A percentile compares a stretch with the other conserved stretches of the same genome.
Evolutionary conservation across 2,888 invertebrate species (phyloP).

Genomic region (Pomacea canaliculata): DNA sequence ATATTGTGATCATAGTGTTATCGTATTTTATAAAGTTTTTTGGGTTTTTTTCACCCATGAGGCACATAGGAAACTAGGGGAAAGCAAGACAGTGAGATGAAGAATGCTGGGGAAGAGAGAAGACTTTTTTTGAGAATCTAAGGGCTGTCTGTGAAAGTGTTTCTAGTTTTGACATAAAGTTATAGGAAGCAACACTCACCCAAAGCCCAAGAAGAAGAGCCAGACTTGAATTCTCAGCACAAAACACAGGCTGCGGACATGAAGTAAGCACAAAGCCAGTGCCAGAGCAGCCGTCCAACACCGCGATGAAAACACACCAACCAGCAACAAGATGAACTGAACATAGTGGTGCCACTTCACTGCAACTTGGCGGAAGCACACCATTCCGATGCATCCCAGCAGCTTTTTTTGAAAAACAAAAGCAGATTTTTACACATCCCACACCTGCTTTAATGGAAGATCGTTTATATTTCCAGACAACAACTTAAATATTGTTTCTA

Average conservation of each 20-base stretch:
- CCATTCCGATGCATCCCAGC: constrained; percentile 75
- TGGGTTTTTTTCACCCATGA: too few species aligned
- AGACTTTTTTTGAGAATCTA: too few species aligned
- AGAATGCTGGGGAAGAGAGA: too few species aligned
- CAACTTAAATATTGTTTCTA: too few species aligned
- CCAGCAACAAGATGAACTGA: constrained; percentile 81
- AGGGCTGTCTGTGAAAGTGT: too few species aligned
- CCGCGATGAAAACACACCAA: constrained; percentile 82
- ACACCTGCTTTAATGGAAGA: background rate
- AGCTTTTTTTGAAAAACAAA: constrained; percentile 44
- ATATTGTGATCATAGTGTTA: too few species aligned
- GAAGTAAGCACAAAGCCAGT: constrained; percentile 83
- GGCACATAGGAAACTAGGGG: too few species aligned
- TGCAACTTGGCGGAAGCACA: constrained; percentile 76
- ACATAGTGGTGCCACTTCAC: constrained; percentile 77
- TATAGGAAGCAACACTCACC: constrained; percentile 58
- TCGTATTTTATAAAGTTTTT: too few species aligned
- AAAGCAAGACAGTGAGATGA: too few species aligned
- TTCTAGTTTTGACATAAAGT: too few species aligned
- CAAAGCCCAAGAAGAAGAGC: constrained; percentile 58
- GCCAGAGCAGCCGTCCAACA: constrained; percentile 89
- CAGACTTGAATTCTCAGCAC: constrained; percentile 78
- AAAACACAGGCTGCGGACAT: constrained; percentile 86
- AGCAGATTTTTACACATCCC: background rate
- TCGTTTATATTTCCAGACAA: too few species aligned